phyloP scores from a whole-genome alignment of 2,888 invertebrate species.

The Rotaria macrura region DNA sequence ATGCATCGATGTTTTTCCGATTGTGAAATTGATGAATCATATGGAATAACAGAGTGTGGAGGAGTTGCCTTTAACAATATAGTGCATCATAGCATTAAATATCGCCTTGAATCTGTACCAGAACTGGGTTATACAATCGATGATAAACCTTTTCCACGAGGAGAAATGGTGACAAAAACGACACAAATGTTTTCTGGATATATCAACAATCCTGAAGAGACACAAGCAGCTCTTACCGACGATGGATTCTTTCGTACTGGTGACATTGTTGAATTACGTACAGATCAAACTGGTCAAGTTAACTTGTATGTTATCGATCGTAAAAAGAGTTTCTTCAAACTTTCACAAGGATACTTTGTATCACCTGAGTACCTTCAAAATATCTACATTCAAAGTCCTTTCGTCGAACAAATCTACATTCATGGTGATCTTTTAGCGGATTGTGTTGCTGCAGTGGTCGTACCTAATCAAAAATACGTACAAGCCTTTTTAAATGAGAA shows the following conservation, averaged over 20 bases:
- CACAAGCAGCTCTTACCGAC: not conserved
- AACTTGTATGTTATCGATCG: not conserved
- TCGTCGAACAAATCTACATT: conserved; percentile 1
- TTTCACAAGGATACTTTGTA: not conserved
- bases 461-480: not conserved
- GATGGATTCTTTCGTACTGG: not conserved
- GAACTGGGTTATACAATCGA: not conserved
- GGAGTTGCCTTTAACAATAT: not conserved
- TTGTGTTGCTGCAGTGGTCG: not conserved
- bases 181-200: not conserved
- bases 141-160: not conserved
- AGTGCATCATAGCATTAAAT: not conserved
- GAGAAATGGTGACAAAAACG: not conserved
- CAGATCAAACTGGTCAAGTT: not conserved
- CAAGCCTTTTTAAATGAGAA: not conserved
- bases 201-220: not conserved
- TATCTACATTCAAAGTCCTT: not conserved
- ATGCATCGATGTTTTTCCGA: not conserved
- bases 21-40: not conserved
- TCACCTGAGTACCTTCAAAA: not conserved
- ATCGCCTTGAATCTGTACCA: not conserved
- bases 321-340: conserved; percentile 9
- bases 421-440: not conserved
- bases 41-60: not conserved
- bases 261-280: not conserved